These are phyloP conservation scores for Austrolebias charrua DNA, from an alignment of 2,797 vertebrate genomes.

Conservation along the genomic window DNA sequence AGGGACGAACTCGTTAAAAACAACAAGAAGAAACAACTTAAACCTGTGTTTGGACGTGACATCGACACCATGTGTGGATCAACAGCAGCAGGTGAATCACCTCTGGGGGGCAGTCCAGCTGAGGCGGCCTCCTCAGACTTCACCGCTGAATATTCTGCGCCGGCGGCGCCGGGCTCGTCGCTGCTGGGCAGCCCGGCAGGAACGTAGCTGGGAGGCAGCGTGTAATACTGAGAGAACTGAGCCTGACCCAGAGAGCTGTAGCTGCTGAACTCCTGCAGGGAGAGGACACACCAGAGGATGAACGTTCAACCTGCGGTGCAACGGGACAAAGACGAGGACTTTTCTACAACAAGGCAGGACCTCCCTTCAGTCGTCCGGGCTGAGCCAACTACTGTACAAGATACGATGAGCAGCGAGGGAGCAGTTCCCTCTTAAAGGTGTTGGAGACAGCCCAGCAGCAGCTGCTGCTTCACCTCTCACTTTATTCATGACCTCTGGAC, in stretches of 20 bases:
- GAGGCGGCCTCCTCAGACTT: constrained; percentile 76
- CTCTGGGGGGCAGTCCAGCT: constrained; percentile 81
- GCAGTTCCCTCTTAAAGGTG: no score
- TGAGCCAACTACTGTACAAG: no score
- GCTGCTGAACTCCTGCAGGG: constrained; percentile 86
- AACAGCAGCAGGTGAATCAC: constrained; percentile 56
- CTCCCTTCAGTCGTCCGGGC: no score
- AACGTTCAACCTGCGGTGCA: no score
- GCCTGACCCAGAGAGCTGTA: constrained; percentile 92
- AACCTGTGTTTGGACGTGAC: neutral
- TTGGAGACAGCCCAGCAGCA: no score
- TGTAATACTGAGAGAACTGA: constrained; percentile 92
- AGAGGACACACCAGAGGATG: neutral
- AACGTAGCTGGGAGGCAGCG: constrained; percentile 85
- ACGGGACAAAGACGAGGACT: no score
- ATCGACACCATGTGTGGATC: neutral
- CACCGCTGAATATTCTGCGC: constrained; percentile 77
- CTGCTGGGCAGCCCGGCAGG: constrained; percentile 81
- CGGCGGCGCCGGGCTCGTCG: constrained; percentile 67
- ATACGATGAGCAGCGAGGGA: no score
- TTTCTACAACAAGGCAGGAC: no score
- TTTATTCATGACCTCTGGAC: no score
- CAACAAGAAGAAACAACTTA: no score
- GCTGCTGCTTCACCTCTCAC: no score
- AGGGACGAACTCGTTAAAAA: no score